phyloP scores from a whole-genome alignment of 2,113 vertebrate species.

The Tauraco erythrolophus region DNA sequence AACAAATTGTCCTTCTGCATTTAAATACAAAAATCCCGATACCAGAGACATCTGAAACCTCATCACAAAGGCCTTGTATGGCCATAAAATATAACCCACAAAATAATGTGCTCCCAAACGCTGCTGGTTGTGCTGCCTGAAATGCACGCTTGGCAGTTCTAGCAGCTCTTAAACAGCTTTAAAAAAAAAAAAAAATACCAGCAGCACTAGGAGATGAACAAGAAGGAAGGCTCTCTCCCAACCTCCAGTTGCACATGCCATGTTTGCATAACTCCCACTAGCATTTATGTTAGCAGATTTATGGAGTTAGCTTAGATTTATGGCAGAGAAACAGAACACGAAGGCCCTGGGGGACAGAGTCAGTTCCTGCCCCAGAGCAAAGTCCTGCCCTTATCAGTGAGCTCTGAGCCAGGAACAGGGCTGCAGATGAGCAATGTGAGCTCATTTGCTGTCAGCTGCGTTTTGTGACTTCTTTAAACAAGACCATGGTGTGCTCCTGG shows the following conservation, averaged over 20 bases:
- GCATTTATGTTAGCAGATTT: conserved; percentile 13
- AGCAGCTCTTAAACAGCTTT: background rate
- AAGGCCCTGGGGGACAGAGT: background rate
- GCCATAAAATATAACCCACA: background rate
- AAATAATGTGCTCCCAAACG: background rate
- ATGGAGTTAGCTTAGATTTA: conserved; percentile 20
- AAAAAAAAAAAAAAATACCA: background rate
- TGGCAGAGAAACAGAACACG: background rate
- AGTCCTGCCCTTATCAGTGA: conserved; percentile 14
- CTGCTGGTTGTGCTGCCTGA: background rate
- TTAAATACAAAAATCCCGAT: background rate
- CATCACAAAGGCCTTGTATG: background rate
- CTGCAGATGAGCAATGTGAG: background rate
- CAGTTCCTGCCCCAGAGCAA: background rate
- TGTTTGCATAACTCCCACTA: background rate
- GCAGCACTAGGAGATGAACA: background rate
- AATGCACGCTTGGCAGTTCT: background rate
- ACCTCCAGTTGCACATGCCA: accelerated
- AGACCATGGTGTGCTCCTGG: background rate
- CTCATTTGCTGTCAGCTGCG: background rate
- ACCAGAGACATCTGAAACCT: background rate
- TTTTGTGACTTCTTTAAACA: background rate
- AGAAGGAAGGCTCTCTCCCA: background rate
- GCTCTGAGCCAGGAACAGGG: background rate
- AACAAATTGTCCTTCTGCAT: background rate